Conservation (phyloP, 2,888 invertebrate genomes). For the Caenorhabditis sinica region DNA sequence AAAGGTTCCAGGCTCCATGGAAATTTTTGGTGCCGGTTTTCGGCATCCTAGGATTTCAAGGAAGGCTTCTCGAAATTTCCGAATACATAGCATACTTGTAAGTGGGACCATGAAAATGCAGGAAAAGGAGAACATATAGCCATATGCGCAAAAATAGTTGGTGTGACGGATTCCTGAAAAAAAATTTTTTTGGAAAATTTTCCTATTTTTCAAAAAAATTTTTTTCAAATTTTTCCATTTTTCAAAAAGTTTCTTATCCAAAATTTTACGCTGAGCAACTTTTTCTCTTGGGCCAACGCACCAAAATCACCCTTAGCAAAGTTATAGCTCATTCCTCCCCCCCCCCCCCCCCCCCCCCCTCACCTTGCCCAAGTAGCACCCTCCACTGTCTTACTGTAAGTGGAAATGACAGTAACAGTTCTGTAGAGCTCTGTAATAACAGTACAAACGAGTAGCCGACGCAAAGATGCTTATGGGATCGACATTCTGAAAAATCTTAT, state of each 20-base stretch:
- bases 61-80: conserved; percentile 21
- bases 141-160: conserved; percentile 41
- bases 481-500: neutral
- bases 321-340: neutral
- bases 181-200: neutral
- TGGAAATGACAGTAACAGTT: conserved; percentile 24
- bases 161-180: conserved; percentile 33
- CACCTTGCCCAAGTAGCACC: conserved; percentile 33
- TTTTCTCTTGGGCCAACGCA: too few relatives aligned
- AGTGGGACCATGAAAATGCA: conserved; percentile 52
- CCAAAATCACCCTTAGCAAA: too few relatives aligned
- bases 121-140: conserved; percentile 60
- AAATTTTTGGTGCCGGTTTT: neutral
- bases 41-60: conserved; percentile 1
- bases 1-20: conserved; percentile 3
- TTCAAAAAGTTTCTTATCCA: too few relatives aligned
- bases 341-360: too few relatives aligned
- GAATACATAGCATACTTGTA: conserved; percentile 38
- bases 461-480: neutral
- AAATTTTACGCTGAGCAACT: too few relatives aligned
- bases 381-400: conserved; percentile 44
- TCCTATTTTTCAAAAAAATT: too few relatives aligned
- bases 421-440: conserved; percentile 35
- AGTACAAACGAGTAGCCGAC: conserved; percentile 23
- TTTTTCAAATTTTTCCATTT: too few relatives aligned